Percentiles rank a stretch among this genome's conserved stretches.
Evolutionary conservation across 2,888 invertebrate genomes (phyloP).

Genomic region (Incurvaria masculella): DNA sequence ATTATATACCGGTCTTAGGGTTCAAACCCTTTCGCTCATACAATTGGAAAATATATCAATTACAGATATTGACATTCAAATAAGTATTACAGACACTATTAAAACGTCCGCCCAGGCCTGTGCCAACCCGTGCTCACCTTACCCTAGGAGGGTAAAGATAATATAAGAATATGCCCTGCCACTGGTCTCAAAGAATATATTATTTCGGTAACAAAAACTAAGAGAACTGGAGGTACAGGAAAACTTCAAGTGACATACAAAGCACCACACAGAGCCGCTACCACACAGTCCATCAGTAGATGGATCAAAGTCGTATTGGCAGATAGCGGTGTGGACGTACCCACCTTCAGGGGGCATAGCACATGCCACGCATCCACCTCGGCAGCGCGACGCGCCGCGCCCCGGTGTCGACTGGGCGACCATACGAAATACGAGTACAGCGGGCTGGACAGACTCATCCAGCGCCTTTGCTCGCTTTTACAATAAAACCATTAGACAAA

Average conservation of each 20-base stretch:
- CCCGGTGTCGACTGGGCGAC: constrained; percentile 3
- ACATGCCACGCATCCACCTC: constrained; percentile 16
- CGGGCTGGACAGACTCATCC: constrained; percentile 3
- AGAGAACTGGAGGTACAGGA: not conserved
- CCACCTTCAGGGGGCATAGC: constrained; percentile 15
- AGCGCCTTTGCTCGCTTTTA: constrained; percentile 12
- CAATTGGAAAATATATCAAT: constrained; percentile 2
- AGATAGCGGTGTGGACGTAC: constrained; percentile 6
- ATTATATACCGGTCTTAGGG: constrained; percentile 8
- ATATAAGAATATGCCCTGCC: not conserved
- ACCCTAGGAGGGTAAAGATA: not conserved
- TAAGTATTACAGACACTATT: too few relatives aligned
- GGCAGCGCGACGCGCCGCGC: too few relatives aligned
- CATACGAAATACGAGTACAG: too few relatives aligned
- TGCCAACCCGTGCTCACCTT: not conserved
- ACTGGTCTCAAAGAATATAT: too few relatives aligned
- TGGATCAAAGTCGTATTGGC: constrained; percentile 11
- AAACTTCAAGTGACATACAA: constrained; percentile 9
- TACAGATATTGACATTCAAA: not conserved
- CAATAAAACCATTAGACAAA: constrained; percentile 1
- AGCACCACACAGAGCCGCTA: constrained; percentile 7
- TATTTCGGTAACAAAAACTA: constrained; percentile 1
- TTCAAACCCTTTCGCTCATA: not conserved
- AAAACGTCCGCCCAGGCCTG: constrained; percentile 1
- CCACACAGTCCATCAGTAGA: constrained; percentile 11